Evolutionary conservation across 2,113 vertebrate species (phyloP), one percentile per base, ranked within the genome.

Genomic region (Macaca mulatta): DNA sequence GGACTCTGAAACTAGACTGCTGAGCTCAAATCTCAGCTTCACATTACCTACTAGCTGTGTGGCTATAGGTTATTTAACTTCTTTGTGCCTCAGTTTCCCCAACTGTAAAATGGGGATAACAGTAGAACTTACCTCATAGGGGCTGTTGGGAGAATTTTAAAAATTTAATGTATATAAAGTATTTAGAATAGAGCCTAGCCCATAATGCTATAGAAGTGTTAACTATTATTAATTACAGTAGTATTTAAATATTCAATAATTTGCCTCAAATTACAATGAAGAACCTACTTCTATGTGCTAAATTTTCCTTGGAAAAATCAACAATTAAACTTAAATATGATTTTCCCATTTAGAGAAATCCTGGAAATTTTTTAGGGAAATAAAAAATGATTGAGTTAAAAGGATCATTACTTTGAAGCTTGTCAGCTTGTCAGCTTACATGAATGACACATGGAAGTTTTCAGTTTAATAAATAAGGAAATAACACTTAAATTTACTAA

Each of bases 321-420:
- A 61, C 14, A 27, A 14, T 78, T 92, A 45, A 61, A 59, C 40
- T 84, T 74, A 93, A 94, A 70, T 91, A 30, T 69, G 64, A 92
- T 96, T 96, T 59, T 20, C 35, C 61, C 57, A 70, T 94, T 90
- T 97, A 74, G 79, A 94, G 70, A 96, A 95, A 55, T 14, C 25
- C 59, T 88, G 18, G 22, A 93, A 69, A 85, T 83, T 72, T 90
- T 98, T 95, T 84, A 89, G 50, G 32, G 77, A 57, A n/a, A 45
- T 92, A 69, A 81, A 57, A 86, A 74, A 4, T 25, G 80, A 30
- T 77, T 43, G 40, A 95, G 40, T 97, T 89, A 88, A 94, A 96
- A 90, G 12, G 74, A 67, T 97, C 79, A 78, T 95, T 93, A 95
- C 52, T 97, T 94, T 94, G 94, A 82, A 96, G 16, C 30, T 93